Conservation (phyloP, 2,797 vertebrate species). For the Tragelaphus oryx region DNA sequence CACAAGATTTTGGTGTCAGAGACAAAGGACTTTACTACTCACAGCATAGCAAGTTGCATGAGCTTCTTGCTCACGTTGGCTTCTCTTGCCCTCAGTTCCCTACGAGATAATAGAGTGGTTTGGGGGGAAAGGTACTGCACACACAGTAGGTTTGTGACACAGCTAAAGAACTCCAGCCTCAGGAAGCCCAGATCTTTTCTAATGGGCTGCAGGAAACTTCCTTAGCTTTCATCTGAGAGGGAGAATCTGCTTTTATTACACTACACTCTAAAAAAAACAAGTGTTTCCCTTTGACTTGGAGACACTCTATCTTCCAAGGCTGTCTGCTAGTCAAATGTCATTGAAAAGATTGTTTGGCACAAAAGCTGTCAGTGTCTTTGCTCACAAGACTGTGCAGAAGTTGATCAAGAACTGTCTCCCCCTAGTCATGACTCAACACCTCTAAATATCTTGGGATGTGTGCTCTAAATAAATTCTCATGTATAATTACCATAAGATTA, state of each 20-base stretch:
- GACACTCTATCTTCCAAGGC: background rate
- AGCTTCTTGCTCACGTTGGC: background rate
- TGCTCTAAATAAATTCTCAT: background rate
- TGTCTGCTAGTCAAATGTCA: background rate
- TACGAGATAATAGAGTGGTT: background rate
- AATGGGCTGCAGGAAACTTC: background rate
- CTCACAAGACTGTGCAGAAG: background rate
- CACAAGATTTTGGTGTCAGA: background rate
- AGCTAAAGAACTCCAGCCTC: background rate
- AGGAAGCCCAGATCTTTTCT: background rate
- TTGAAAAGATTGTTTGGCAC: background rate
- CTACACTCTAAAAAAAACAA: background rate
- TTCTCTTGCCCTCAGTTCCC: background rate
- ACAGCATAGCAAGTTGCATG: background rate
- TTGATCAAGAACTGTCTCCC: background rate
- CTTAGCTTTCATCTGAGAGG: background rate
- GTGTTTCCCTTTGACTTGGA: background rate
- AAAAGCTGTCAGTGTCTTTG: background rate
- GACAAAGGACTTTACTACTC: background rate
- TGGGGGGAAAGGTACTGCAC: background rate
- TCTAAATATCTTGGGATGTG: background rate
- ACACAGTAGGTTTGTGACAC: too few relatives aligned
- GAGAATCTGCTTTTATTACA: background rate
- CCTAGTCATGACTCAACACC: background rate
- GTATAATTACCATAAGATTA: background rate